Evolutionary conservation across 1,140 invertebrate species (phyloP).

Genomic region (Drosophila persimilis): DNA sequence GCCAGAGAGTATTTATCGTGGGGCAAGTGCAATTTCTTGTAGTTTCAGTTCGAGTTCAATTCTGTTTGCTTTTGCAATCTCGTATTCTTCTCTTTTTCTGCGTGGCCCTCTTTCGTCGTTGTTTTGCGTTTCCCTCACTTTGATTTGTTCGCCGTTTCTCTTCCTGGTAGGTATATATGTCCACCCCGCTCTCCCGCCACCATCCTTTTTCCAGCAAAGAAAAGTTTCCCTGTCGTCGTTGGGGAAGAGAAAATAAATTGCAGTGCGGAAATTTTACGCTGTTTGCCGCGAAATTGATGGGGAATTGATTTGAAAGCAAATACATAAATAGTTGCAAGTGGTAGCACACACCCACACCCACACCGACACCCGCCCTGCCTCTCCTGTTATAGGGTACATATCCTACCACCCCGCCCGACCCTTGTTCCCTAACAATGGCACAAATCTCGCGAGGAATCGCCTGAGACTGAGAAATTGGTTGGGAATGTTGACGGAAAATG

Average conservation of each 20-base stretch:
- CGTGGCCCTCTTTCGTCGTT: slow-evolving; percentile 3
- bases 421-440: slow-evolving; percentile 32
- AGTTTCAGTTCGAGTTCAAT: slow-evolving; percentile 61
- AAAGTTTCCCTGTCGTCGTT: slow-evolving; percentile 35
- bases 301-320: slow-evolving; percentile 80
- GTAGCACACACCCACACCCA: slow-evolving; percentile 13
- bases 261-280: slow-evolving; percentile 73
- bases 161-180: too few species aligned
- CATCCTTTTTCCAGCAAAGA: slow-evolving; percentile 1
- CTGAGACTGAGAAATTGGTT: slow-evolving; percentile 49
- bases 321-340: slow-evolving; percentile 72
- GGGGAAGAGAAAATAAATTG: slow-evolving; percentile 73
- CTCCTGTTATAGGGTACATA: too few species aligned
- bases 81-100: slow-evolving; percentile 4
- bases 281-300: slow-evolving; percentile 75
- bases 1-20: slow-evolving; percentile 70
- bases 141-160: slow-evolving; percentile 17
- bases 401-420: neutral
- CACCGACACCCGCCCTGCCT: too few species aligned
- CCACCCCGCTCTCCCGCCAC: neutral
- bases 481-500: slow-evolving; percentile 43
- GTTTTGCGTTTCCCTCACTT: slow-evolving; percentile 38
- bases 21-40: slow-evolving; percentile 77
- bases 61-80: slow-evolving; percentile 53
- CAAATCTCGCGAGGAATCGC: slow-evolving; percentile 47